Conservation (phyloP, 2,888 invertebrate species). For the Cryptocephalus primarius region DNA sequence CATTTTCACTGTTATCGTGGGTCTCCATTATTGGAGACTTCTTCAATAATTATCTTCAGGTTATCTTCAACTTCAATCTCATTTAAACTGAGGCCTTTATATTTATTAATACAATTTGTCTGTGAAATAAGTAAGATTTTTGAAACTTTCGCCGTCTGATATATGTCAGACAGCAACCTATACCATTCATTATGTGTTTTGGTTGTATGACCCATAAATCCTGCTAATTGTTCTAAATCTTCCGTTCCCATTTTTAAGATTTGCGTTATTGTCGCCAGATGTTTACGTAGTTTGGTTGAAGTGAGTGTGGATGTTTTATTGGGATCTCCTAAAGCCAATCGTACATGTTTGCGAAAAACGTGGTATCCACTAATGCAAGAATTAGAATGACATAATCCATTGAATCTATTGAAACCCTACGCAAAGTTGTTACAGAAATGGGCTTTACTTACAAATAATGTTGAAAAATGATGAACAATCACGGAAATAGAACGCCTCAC, state of each 20-base stretch:
- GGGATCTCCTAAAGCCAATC: neutral
- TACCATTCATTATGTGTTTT: slow-evolving; percentile 11
- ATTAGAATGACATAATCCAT: neutral
- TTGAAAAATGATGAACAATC: too few relatives aligned
- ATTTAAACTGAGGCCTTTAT: slow-evolving; percentile 4
- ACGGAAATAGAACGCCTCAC: too few relatives aligned
- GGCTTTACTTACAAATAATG: too few relatives aligned
- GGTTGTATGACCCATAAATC: slow-evolving; percentile 12
- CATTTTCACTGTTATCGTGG: neutral
- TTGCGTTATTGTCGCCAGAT: slow-evolving; percentile 10
- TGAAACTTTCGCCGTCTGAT: slow-evolving; percentile 11
- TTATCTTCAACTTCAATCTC: slow-evolving; percentile 2
- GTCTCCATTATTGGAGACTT: too few relatives aligned
- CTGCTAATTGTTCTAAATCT: slow-evolving; percentile 11
- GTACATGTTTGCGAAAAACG: slow-evolving; percentile 1
- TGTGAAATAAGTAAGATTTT: slow-evolving; percentile 7
- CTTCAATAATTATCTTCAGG: neutral
- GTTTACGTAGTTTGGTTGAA: slow-evolving; percentile 10
- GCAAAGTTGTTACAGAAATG: too few relatives aligned
- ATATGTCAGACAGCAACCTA: slow-evolving; percentile 10
- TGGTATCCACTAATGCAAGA: neutral
- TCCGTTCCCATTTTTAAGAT: slow-evolving; percentile 8
- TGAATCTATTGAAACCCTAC: too few relatives aligned
- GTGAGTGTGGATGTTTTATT: slow-evolving; percentile 3
- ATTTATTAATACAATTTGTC: slow-evolving; percentile 2